Percentiles rank a stretch among this genome's conserved stretches.
Conservation (phyloP, 2,113 vertebrate species). For the Lethenteron reissneri region DNA sequence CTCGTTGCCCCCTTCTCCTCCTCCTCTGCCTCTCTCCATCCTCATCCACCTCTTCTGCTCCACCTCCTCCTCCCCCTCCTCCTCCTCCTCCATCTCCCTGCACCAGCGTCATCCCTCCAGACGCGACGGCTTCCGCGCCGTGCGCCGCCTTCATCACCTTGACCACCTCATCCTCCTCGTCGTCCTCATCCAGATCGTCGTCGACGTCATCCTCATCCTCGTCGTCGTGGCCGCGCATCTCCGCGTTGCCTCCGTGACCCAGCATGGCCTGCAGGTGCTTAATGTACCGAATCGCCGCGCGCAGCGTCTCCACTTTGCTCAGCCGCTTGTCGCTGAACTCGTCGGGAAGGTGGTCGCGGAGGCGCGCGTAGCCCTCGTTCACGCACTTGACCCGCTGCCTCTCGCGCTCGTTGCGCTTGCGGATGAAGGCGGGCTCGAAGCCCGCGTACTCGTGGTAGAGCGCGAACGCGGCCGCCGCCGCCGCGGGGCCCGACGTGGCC, state of each 20-base stretch:
- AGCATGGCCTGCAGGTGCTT: background rate
- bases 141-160: no score
- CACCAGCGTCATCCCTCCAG: no score
- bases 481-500: constrained; percentile 30
- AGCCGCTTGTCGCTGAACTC: constrained; percentile 21
- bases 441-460: constrained; percentile 11
- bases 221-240: no score
- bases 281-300: background rate
- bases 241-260: constrained; percentile 8
- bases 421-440: constrained; percentile 45
- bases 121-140: no score
- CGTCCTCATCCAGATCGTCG: no score
- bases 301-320: constrained; percentile 4
- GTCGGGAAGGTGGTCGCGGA: constrained; percentile 37
- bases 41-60: no score
- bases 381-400: constrained; percentile 44
- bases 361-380: constrained; percentile 43
- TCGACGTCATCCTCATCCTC: no score
- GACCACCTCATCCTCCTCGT: no score
- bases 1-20: no score
- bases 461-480: constrained; percentile 14
- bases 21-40: no score
- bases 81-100: no score
- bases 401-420: constrained; percentile 50
- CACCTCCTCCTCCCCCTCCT: no score